Evolutionary conservation across 2,888 invertebrate genomes (phyloP), one percentile per base, ranked within the genome.

Genomic region (Fissipunctia ypsillon): DNA sequence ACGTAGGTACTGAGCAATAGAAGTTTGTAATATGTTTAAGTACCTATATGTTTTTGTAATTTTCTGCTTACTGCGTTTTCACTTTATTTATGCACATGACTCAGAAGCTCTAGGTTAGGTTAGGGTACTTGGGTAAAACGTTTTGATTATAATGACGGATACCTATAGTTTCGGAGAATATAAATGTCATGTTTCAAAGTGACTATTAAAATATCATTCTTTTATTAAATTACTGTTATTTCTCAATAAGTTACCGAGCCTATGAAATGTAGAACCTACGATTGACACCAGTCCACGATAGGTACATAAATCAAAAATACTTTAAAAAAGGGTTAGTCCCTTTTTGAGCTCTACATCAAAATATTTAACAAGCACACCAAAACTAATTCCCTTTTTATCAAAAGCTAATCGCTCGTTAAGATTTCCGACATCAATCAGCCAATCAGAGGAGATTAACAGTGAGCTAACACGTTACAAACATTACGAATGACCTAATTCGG

Each of bases 401-500:
- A 71, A 71, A 54, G 35, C 81, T 76, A 81, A 81, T 81, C 81
- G 71, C 79, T 78, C 74, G 78, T 87, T 81, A 84, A 76, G 71
- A 77, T 78, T 70, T 50, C 69, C 60, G 65, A 68, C 87, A 86
- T 87, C 77, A 85, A 86, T 88, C 87, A 89, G 86, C 88, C 85
- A 87, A 88, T 88, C 85, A 87, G 85, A 80, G 83, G 85, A 75
- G 76, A 77, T 75, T 73, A 73, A 84, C 76, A 65, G 72, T 76
- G 69, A 76, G 67, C 87, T 72, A 85, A 85, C 87, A 76, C 70
- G 81, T 78, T 85, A 88, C 90, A 77, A 87, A 89, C 90, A 91
- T 90, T 87, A 91, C 90, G 89, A 91, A 91, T 92, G 93, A 92
- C 93, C 94, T 92, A 93, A 94, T 94, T 94, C 92, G 84, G 86